Evolutionary conservation across 2,888 invertebrate genomes (phyloP).

Genomic region (Scelioninae gen. 2): DNA sequence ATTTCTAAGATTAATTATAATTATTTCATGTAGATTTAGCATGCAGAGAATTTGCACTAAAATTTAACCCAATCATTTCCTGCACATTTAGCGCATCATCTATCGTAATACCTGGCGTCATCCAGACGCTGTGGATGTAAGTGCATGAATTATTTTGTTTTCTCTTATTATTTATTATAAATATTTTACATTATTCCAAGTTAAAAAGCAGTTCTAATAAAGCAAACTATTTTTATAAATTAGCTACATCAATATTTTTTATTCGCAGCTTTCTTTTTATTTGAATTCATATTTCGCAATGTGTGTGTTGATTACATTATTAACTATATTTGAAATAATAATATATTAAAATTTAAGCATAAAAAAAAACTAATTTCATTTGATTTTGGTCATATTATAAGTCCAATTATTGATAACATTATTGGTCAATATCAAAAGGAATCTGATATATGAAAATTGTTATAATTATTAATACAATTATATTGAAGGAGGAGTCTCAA

Average conservation of each 20-base stretch:
- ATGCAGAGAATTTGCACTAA: slow-evolving; percentile 61
- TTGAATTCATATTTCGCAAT: slow-evolving; percentile 1
- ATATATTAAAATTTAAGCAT: background rate
- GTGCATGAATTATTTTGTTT: slow-evolving; percentile 69
- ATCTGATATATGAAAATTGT: too few species aligned
- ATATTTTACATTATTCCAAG: background rate
- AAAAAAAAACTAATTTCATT: too few species aligned
- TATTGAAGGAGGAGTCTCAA: slow-evolving; percentile 28
- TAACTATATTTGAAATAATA: slow-evolving; percentile 5
- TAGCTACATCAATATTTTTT: slow-evolving; percentile 17
- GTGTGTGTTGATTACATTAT: slow-evolving; percentile 6
- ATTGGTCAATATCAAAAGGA: too few species aligned
- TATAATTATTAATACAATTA: background rate
- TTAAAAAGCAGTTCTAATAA: background rate
- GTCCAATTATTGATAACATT: too few species aligned
- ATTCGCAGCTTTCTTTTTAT: slow-evolving; percentile 34
- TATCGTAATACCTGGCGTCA: slow-evolving; percentile 72
- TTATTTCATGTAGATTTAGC: slow-evolving; percentile 44
- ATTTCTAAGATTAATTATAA: slow-evolving; percentile 25
- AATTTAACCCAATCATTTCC: slow-evolving; percentile 65
- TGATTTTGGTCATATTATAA: too few species aligned
- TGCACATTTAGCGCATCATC: slow-evolving; percentile 71
- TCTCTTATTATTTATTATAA: slow-evolving; percentile 27
- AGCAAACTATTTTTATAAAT: background rate
- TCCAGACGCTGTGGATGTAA: slow-evolving; percentile 70